Conservation (phyloP, 2,113 vertebrate species). For the Oreotrochilus melanogaster region DNA sequence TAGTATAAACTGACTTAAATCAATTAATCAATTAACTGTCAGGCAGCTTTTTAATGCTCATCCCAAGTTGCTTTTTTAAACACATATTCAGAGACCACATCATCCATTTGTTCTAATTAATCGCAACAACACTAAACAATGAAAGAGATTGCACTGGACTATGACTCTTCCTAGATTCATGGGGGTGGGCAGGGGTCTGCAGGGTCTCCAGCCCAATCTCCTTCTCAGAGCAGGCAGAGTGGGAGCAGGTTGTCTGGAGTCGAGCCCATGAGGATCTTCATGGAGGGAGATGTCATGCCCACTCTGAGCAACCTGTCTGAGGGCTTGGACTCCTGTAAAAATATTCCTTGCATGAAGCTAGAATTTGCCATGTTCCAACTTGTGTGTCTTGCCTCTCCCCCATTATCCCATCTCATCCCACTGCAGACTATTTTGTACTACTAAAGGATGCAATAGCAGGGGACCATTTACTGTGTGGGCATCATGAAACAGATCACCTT, state of each 20-base stretch:
- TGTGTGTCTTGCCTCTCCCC: not conserved
- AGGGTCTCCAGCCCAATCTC: not conserved
- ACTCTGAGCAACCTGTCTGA: not conserved
- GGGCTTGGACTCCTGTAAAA: not conserved
- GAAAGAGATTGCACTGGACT: not conserved
- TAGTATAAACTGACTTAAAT: not conserved
- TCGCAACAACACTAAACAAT: slow-evolving; percentile 30
- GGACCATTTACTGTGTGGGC: not conserved
- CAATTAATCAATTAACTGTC: not conserved
- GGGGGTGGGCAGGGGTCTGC: not conserved
- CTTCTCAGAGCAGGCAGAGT: not conserved
- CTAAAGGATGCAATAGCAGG: fast-evolving
- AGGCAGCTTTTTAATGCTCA: not conserved
- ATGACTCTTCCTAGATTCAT: fast-evolving
- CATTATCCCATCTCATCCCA: not conserved
- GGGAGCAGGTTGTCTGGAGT: not conserved
- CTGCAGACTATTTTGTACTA: not conserved
- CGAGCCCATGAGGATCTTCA: not conserved
- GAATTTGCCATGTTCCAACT: not conserved
- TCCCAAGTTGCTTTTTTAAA: slow-evolving; percentile 43
- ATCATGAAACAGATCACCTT: not conserved
- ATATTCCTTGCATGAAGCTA: not conserved
- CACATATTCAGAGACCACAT: slow-evolving; percentile 25
- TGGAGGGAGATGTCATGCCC: not conserved
- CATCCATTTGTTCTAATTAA: slow-evolving; percentile 28